Base-by-base conservation (phyloP, 2,113 vertebrate species). In the Pelecanus crispus region DNA sequence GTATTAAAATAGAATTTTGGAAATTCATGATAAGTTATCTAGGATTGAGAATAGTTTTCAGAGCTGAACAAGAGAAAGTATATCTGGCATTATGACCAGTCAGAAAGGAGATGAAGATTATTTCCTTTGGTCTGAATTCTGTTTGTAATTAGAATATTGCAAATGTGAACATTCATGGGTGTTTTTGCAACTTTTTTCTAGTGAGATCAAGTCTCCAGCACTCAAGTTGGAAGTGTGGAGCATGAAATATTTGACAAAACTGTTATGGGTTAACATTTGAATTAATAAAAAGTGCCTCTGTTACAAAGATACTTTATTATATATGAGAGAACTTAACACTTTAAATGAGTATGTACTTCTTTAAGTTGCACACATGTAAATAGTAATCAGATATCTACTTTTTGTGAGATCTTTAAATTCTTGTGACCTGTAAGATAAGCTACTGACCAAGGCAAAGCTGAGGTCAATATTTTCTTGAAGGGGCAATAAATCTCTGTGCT, bases 391-490 rank as follows among this genome's bases (percentile, higher is more conserved):
- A 56, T 17, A 74, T 58, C 17, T 90, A 36, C 7, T 77, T 92
- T 77, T 86, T 81, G 45, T 49, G 32, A 92, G 24, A 55, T 85
- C 26, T 67, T 87, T 77, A 86, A 92, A 80, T 79, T 88, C 34
- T 84, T 65, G 88, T 93, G 73, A 78, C 82, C 61, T 88, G 20
- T 67, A 72, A 95, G 36, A 82, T 28, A 92, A 94, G 36, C 25
- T 90, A 90, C 56, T 58, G 72, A 92, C 31, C 28, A 63, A 81
- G 11, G 20, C 49, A 92, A 94, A 88, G 11, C 10, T 82, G 19
- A 77, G 34, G 49, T 94, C 56, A 75, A 28, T 86, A 75, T 93
- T 93, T 96, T 92, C 71, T 90, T 93, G 67, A 72, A 92, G 40
- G 3, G 28, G 11, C 42, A 90, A 88, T 91, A 93, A 91, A 92